phyloP scores from a whole-genome alignment of 2,888 invertebrate genomes.

The Lacanobia oleracea region DNA sequence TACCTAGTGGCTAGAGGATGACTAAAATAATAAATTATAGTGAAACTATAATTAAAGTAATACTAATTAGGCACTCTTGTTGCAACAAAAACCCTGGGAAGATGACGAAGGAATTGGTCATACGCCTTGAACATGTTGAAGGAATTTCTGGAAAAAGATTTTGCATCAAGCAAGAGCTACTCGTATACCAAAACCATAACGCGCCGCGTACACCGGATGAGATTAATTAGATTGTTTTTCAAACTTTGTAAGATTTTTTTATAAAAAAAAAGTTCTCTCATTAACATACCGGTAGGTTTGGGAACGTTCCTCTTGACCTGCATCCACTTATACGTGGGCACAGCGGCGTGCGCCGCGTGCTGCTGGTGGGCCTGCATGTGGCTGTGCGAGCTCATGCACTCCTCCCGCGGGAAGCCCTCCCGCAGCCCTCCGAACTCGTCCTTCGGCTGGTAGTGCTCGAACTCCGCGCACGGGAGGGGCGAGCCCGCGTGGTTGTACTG shows the following conservation, averaged over 20 bases:
- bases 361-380: conserved; percentile 81
- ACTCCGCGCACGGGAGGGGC: conserved; percentile 90
- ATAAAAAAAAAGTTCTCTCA: no score
- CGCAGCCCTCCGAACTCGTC: conserved; percentile 89
- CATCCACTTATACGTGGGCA: conserved; percentile 99
- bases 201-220: no score
- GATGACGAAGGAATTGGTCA: not conserved
- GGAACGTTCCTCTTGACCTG: conserved; percentile 99
- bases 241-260: no score
- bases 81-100: not conserved
- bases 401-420: conserved; percentile 82
- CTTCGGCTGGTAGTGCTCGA: conserved; percentile 91
- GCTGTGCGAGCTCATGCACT: conserved; percentile 79
- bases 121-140: not conserved
- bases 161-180: not conserved
- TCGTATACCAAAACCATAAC: no score
- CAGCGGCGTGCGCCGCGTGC: conserved; percentile 91
- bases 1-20: not conserved
- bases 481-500: conserved; percentile 84
- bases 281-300: conserved; percentile 95
- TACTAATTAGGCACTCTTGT: not conserved
- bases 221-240: no score
- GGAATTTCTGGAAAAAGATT: not conserved
- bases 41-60: no score
- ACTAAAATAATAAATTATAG: not conserved